Base-by-base conservation (phyloP, 2,113 vertebrate species). In the Asarcornis scutulata region DNA sequence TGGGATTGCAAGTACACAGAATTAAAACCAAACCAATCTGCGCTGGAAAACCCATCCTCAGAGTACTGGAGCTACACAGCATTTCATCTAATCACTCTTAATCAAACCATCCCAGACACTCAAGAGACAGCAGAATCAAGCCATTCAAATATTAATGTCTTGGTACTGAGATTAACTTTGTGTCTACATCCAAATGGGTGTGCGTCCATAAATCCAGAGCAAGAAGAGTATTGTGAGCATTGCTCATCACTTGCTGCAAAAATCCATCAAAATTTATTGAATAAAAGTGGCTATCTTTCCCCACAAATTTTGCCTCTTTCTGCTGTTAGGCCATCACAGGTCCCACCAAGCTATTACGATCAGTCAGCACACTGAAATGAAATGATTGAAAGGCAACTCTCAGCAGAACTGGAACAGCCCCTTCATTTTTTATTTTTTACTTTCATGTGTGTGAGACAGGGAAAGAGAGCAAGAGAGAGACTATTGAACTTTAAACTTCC, bases 401-500 rank as follows among this genome's bases (percentile, higher is more conserved):
- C 91, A 89, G 58, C 67, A 96, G 95, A 95, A 78, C 94, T 96
- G 92, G 88, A 97, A 95, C 92, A 94, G 42, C 60, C 95, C 63
- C 73, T 95, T 97, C 78, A 84, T 97, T 96, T 97, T 97, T 97
- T 94, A 91, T 95, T 91, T 91, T 96, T 92, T 79, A 58, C 91
- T 97, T 94, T 96, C 62, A 88, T 96, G 85, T 78, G 63, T 95
- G 82, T 92, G 94, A 86, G 83, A 88, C 92, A 84, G 66, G 94
- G 97, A 95, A 92, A 96, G 76, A 88, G 91, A 96, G 50, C 52
- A 68, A 97, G 95, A 96, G 88, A 87, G 93, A 95, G 83, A 95
- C 93, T 91, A 93, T 38, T 98, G 98, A 98, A 98, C 98, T 98
- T 98, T 98, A 97, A 98, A 98, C 98, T 98, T 97, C 95, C 96